Base-by-base conservation (phyloP, 2,113 vertebrate genomes). In the Oryzias celebensis region DNA sequence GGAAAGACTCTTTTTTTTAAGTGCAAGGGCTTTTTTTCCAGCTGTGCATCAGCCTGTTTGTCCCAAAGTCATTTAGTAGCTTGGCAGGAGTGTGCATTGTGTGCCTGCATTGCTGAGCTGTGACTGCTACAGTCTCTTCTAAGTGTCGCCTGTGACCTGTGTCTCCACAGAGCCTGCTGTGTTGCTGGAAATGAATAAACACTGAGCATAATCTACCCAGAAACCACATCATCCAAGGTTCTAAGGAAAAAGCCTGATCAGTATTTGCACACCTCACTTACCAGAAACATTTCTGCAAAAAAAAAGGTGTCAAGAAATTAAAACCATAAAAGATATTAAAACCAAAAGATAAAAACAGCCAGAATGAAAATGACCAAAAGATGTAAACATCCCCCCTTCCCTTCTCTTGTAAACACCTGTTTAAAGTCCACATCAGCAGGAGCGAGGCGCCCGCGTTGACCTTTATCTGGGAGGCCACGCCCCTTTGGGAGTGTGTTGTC, bases 121-220 rank as follows among this genome's bases (percentile, higher is more conserved):
- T 53, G 62, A 45, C 65, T n/a, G 64, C n/a, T 62, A 10, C n/a
- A 24, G 43, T 24, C 31, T 41, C 36, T 28, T 20, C 47, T 0
- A 8, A 14, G 47, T 16, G 13, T 45, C 56, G 50, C 58, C 28
- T 22, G 54, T 26, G 62, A 65, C 66, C 73, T 76, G 76, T 28
- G 72, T 5, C 47, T 62, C 77, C 53, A 71, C 70, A 67, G 73
- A 74, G 61, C 73, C 74, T 52, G 66, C 72, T 71, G 72, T 59
- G 80, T 59, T 68, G 71, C 68, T 73, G 68, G 67, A 73, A 75
- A 71, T 58, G 75, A 75, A 82, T 71, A 80, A 82, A 86, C 58
- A 78, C 56, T 64, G 49, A 66, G n/a, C 60, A 49, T 42, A 52
- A 59, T 67, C 23, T 5, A 15, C 60, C 65, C 26, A 1, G 13